Evolutionary conservation across 1,140 invertebrate genomes (phyloP).

Genomic region (Heliconius hermathena): DNA sequence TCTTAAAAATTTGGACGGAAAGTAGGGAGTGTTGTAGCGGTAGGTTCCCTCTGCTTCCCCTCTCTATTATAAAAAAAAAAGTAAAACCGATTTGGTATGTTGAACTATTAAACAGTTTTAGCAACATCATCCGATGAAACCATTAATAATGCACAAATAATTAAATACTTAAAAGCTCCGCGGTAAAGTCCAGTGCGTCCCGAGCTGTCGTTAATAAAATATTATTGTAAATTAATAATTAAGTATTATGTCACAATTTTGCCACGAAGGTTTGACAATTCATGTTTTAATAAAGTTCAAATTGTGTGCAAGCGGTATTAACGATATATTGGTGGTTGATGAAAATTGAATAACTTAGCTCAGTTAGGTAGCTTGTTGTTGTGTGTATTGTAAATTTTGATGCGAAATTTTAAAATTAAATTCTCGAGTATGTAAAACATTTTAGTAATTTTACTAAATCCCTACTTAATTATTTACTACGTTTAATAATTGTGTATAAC

Average conservation of each 20-base stretch:
- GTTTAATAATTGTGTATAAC: too few relatives aligned
- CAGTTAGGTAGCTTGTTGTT: not conserved
- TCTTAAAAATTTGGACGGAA: too few relatives aligned
- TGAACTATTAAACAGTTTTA: not conserved
- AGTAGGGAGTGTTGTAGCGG: too few relatives aligned
- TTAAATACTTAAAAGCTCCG: not conserved
- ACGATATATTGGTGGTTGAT: slow-evolving; percentile 26
- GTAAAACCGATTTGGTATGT: too few relatives aligned
- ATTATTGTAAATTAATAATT: not conserved
- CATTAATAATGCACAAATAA: not conserved
- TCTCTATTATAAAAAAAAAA: too few relatives aligned
- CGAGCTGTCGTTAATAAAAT: not conserved
- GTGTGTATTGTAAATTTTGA: slow-evolving; percentile 1
- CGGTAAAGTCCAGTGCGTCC: not conserved
- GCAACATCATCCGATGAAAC: not conserved
- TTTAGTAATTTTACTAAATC: too few relatives aligned
- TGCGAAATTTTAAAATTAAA: not conserved
- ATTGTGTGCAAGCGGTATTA: slow-evolving; percentile 14
- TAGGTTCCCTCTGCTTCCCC: too few relatives aligned
- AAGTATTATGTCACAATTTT: not conserved
- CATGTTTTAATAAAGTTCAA: slow-evolving; percentile 17
- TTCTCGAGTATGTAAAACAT: not conserved
- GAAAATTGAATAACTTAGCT: slow-evolving; percentile 25
- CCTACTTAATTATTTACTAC: too few relatives aligned
- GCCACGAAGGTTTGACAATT: not conserved